phyloP scores from a whole-genome alignment of 2,888 invertebrate species.

The Rhaphigaster nebulosa region DNA sequence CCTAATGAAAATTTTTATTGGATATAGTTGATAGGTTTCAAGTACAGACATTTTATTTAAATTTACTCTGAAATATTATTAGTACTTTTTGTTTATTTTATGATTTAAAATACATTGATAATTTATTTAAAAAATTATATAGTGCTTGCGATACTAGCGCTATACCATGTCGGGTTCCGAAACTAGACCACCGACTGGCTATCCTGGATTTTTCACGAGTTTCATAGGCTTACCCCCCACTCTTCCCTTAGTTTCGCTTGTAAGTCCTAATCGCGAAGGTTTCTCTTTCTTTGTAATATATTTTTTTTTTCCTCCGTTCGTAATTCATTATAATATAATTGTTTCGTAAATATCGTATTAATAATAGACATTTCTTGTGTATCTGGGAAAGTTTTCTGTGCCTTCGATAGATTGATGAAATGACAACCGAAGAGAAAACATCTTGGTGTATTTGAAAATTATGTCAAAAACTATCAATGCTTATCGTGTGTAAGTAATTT shows the following conservation, averaged over 20 bases:
- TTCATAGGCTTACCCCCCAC: slow-evolving; percentile 4
- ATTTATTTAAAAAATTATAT: neutral
- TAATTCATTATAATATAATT: slow-evolving; percentile 10
- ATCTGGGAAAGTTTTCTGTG: slow-evolving; percentile 37
- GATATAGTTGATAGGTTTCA: neutral
- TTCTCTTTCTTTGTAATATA: slow-evolving; percentile 53
- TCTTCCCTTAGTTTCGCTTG: slow-evolving; percentile 53
- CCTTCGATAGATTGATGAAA: slow-evolving; percentile 55
- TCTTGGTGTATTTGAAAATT: slow-evolving; percentile 60
- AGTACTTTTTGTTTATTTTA: neutral
- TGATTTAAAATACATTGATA: neutral
- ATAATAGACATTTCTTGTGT: neutral
- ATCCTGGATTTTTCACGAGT: neutral
- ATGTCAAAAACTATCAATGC: slow-evolving; percentile 92
- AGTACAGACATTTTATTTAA: neutral
- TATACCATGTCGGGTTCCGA: neutral
- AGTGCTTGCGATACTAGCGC: neutral
- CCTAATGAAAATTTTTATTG: too few relatives aligned
- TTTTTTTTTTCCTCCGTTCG: slow-evolving; percentile 1
- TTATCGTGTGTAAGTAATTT: slow-evolving; percentile 86
- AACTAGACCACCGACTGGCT: neutral
- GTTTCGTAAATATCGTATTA: slow-evolving; percentile 17
- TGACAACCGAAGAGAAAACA: slow-evolving; percentile 56
- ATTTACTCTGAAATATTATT: neutral
- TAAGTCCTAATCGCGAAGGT: slow-evolving; percentile 54